Evolutionary conservation across 2,888 invertebrate genomes (phyloP).

Genomic region (Parasteatoda lunata): DNA sequence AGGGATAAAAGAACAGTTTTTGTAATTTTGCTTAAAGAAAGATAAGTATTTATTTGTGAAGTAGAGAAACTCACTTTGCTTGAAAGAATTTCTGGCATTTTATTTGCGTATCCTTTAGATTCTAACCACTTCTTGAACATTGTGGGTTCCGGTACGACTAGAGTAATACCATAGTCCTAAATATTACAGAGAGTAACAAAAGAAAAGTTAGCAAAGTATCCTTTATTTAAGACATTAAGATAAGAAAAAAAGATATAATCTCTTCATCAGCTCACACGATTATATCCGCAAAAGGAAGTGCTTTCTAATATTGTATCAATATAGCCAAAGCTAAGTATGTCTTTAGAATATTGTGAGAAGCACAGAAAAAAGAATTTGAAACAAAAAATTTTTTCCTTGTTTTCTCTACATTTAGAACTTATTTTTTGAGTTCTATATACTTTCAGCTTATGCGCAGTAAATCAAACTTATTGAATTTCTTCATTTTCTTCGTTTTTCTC

Average conservation of each 20-base stretch:
- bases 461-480: too few species aligned
- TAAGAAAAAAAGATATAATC: background rate
- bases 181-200: background rate
- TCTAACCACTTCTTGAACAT: conserved; percentile 28
- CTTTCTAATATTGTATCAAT: too few species aligned
- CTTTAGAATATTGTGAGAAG: background rate
- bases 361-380: background rate
- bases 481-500: too few species aligned
- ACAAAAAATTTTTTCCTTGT: background rate
- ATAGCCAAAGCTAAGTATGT: background rate
- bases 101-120: conserved; percentile 16
- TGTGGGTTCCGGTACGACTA: conserved; percentile 12
- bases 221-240: background rate
- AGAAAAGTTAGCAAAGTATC: background rate
- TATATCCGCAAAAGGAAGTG: too few species aligned
- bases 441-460: too few species aligned
- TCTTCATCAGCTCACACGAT: too few species aligned
- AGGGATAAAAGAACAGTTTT: too few species aligned
- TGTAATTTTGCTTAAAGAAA: too few species aligned
- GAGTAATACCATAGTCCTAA: conserved; percentile 28
- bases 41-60: too few species aligned
- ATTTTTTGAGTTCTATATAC: too few species aligned
- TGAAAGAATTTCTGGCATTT: background rate
- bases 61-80: background rate
- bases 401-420: background rate